Evolutionary conservation across 2,888 invertebrate genomes (phyloP), one percentile per base, ranked within the genome.

Genomic region (Melieria crassipennis): DNA sequence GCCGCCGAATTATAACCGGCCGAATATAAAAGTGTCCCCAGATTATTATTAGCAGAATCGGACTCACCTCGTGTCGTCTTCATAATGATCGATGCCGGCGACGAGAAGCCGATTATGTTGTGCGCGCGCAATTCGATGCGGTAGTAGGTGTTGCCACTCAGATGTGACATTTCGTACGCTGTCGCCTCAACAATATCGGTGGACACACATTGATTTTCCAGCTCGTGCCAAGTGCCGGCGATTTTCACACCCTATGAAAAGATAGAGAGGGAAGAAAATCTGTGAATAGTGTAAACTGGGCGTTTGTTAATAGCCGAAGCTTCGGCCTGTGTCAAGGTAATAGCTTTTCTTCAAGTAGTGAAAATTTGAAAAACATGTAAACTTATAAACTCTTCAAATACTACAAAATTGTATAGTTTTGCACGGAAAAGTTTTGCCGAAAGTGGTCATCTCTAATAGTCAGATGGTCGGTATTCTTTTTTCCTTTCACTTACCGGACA

Each of bases 31-130:
- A 85, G 83, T 77, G 85, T 85, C 83, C 84, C 85, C 78, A 87
- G 84, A 86, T 86, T 86, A 83, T 85, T 85, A 83, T 83, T 85
- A 85, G 83, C 85, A 76, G 85, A 84, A 83, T 86, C 84, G 82
- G 89, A 91, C 94, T 94, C 92, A 95, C 96, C 95, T 90, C 92
- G 90, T 82, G 94, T 92, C 76, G 97, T 97, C 88, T 92, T 94
- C 86, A 97, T 90, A 84, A 92, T 90, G 78, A 94, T 90, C 83
- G 91, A 90, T 57, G 93, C 92, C 1, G 95, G 92, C 73, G 90
- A 88, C 81, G 96, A 95, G 87, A 89, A 92, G 71, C 97, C 97
- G 75, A 97, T 93, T 43, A 90, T 88, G 86, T 98, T 98, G 85
- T 93, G 93, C 60, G 97, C 97, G 78, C 91, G 89, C 71, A 97